These are phyloP conservation scores for Seira ritae DNA, from an alignment of 2,888 invertebrate genomes.

Conservation along the genomic window DNA sequence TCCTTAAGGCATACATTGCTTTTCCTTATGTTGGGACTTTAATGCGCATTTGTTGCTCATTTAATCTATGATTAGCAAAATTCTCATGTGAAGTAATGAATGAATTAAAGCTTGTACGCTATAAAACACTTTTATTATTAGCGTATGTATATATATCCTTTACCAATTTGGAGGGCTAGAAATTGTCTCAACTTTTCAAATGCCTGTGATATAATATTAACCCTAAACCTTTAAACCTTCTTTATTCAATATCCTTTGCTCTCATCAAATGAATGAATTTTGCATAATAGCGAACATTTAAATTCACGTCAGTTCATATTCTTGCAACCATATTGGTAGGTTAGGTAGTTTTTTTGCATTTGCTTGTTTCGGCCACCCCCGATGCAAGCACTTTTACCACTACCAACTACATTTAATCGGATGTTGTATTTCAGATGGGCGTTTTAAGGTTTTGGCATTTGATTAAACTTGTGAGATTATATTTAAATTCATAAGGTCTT, in stretches of 20 bases:
- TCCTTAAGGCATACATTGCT: slow-evolving; percentile 33
- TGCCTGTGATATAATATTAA: neutral
- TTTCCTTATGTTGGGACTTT: slow-evolving; percentile 30
- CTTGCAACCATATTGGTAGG: too few relatives aligned
- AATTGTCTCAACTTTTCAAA: neutral
- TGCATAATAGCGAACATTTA: too few relatives aligned
- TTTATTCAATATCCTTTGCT: too few relatives aligned
- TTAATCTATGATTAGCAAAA: neutral
- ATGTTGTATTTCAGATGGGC: neutral
- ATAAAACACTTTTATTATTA: neutral
- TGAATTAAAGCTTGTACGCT: neutral
- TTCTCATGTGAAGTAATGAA: neutral
- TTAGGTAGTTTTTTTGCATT: too few relatives aligned
- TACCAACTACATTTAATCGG: too few relatives aligned
- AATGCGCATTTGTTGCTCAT: neutral
- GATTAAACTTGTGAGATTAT: too few relatives aligned
- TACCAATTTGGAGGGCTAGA: neutral
- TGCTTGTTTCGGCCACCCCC: too few relatives aligned
- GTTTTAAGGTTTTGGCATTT: neutral
- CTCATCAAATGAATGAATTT: too few relatives aligned
- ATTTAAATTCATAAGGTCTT: too few relatives aligned
- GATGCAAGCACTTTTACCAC: too few relatives aligned
- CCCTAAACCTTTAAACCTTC: neutral
- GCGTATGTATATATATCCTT: neutral
- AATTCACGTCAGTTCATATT: too few relatives aligned